Evolutionary conservation across 1,140 invertebrate species (phyloP), one percentile per base, ranked within the genome.

Genomic region (Drosophila sulfurigaster): DNA sequence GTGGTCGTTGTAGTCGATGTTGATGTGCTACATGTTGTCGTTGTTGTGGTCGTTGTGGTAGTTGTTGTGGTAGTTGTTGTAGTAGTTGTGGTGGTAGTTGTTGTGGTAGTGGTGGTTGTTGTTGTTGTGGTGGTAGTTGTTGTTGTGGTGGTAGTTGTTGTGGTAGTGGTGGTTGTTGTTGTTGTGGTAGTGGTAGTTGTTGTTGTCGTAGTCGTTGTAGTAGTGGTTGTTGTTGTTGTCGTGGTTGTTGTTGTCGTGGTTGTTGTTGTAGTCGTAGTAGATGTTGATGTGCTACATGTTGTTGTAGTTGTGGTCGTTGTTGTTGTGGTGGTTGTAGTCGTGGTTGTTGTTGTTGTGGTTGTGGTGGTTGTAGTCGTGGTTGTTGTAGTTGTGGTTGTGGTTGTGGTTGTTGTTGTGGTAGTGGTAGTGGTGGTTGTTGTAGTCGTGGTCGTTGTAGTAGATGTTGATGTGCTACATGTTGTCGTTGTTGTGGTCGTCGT

Each of bases 261-360:
- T 1, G 58, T 28, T 0, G 68, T 32, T 0, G 56, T 45, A n/a
- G 56, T 60, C 0, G 57, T 43, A 0, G 66, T 60, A 0, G 56
- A 54, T 0, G 56, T 69, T 1, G 66, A 52, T 0, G 66, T 69
- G 0, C 64, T 32, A 3, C n/a, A n/a, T n/a, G 63, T 43, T 1
- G 63, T 66, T 30, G 63, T 58, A n/a, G 48, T 48, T 2, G 63
- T 48, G 7, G 63, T 68, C 0, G 72, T 68, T 0, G 72, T 57
- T 0, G 49, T 13, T 3, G 62, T 28, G 1, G 49, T 45, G 11
- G 70, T 73, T 0, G 54, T 56, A 0, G 69, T 60, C 5, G 68
- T 57, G 0, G 75, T 73, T 1, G 64, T 67, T 5, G 71, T 69
- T 2, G 71, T 63, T 11, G 68, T 65, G 0, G 52, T 52, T 0